Percentiles rank a stretch among this genome's conserved stretches.
phyloP scores from a whole-genome alignment of 2,797 vertebrate species.

The Periophthalmus magnuspinnatus region DNA sequence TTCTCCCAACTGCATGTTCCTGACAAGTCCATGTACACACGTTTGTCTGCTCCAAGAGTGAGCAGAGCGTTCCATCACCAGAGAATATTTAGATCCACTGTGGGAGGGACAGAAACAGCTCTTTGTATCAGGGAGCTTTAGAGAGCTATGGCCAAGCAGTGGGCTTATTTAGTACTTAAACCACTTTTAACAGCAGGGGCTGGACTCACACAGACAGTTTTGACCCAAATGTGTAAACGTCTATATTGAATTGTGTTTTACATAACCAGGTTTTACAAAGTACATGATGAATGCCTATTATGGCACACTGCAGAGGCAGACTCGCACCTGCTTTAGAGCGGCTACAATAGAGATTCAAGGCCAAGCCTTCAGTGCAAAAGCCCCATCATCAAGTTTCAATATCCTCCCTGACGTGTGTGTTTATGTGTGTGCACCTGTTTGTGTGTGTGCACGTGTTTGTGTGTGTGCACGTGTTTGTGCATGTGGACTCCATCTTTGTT shows the following conservation, averaged over 20 bases:
- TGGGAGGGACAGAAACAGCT: conserved; percentile 21
- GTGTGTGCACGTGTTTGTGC: conserved; percentile 17
- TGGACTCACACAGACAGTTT: not conserved
- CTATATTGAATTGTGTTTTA: conserved; percentile 8
- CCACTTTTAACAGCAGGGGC: conserved; percentile 4
- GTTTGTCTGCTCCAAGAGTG: conserved; percentile 38
- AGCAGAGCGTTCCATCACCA: conserved; percentile 27
- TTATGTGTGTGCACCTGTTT: not conserved
- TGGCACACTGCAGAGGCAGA: not conserved
- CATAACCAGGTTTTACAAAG: conserved; percentile 5
- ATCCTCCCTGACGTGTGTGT: conserved; percentile 39
- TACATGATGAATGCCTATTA: not conserved
- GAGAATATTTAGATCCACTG: conserved; percentile 23
- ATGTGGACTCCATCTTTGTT: conserved; percentile 27
- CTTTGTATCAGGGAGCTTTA: conserved; percentile 13
- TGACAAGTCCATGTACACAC: conserved; percentile 50
- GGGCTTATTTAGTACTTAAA: conserved; percentile 31
- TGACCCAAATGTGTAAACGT: not conserved
- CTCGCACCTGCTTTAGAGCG: conserved; percentile 48
- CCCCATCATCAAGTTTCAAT: conserved; percentile 62
- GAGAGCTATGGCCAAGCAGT: conserved; percentile 44
- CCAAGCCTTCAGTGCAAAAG: conserved; percentile 15
- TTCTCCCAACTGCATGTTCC: conserved; percentile 59
- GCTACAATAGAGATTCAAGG: conserved; percentile 52
- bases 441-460: not conserved